These are phyloP conservation scores for Enteromius anoplus DNA, from an alignment of 2,797 vertebrate species.

Conservation along the genomic window DNA sequence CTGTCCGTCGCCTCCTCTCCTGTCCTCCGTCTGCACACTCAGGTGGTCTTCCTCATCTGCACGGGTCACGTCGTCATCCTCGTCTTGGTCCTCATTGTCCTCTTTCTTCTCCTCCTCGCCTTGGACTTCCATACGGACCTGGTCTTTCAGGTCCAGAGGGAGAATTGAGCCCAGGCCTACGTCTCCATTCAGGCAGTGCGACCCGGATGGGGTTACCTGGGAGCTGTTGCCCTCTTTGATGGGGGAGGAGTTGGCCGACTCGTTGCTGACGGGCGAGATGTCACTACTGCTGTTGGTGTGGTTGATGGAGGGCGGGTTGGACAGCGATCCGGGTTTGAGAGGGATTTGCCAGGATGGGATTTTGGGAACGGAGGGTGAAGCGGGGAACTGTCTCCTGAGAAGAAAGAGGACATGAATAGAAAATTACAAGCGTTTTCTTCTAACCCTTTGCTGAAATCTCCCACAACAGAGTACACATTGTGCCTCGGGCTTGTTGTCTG, in stretches of 20 bases:
- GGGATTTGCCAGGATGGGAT: constrained; percentile 98
- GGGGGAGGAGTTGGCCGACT: constrained; percentile 87
- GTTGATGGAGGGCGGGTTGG: constrained; percentile 77
- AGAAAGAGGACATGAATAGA: constrained; percentile 31
- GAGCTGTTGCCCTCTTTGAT: constrained; percentile 87
- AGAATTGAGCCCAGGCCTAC: constrained; percentile 66
- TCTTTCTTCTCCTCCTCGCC: constrained; percentile 85
- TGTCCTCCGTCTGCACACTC: constrained; percentile 90
- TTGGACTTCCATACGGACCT: constrained; percentile 95
- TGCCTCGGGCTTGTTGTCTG: constrained; percentile 24
- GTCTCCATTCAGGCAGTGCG: constrained; percentile 77
- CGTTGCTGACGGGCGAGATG: constrained; percentile 95
- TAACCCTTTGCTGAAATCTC: constrained; percentile 4
- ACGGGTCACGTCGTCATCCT: constrained; percentile 78
- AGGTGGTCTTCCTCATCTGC: constrained; percentile 82
- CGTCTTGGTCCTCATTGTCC: constrained; percentile 73
- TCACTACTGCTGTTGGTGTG: constrained; percentile 97
- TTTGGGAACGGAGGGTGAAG: constrained; percentile 90
- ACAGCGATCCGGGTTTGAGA: constrained; percentile 82
- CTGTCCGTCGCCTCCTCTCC: constrained; percentile 93
- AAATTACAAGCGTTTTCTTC: constrained; percentile 26
- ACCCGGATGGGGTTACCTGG: constrained; percentile 78
- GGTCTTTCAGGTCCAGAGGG: constrained; percentile 83
- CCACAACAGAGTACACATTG: constrained; percentile 20
- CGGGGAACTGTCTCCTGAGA: constrained; percentile 92